phyloP scores from a whole-genome alignment of 1,140 invertebrate species.

The Kradibia gibbosae region DNA sequence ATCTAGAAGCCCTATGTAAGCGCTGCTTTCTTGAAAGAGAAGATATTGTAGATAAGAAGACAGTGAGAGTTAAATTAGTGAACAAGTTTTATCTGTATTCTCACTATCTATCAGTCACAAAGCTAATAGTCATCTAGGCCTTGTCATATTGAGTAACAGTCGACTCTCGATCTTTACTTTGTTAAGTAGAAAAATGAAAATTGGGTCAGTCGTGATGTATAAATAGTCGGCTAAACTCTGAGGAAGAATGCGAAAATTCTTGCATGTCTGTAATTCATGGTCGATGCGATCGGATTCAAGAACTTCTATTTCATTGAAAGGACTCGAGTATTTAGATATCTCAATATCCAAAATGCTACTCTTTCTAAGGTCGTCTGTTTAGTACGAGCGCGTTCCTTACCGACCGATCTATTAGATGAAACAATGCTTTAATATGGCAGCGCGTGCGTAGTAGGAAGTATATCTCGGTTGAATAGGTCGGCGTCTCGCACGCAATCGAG shows the following conservation, averaged over 20 bases:
- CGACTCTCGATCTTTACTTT: background rate
- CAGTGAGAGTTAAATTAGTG: background rate
- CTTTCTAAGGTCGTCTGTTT: no score
- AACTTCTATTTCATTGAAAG: background rate
- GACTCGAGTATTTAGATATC: no score
- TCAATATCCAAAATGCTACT: no score
- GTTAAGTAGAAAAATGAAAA: background rate
- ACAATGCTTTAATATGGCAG: no score
- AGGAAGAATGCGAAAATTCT: background rate
- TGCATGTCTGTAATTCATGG: background rate
- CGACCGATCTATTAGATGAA: no score
- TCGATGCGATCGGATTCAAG: background rate
- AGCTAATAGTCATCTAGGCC: slow-evolving; percentile 7
- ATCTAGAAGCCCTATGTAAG: no score
- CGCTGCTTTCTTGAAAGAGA: background rate
- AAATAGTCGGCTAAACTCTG: background rate
- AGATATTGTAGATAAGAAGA: background rate
- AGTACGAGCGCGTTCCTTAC: no score
- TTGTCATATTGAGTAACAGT: background rate
- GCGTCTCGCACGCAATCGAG: background rate
- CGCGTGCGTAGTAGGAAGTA: background rate
- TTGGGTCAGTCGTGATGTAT: background rate
- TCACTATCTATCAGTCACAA: background rate
- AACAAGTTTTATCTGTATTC: background rate
- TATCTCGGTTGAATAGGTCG: background rate